Percentiles rank a stretch among this genome's conserved stretches.
phyloP scores from a whole-genome alignment of 2,888 invertebrate genomes.

The Amaurobius ferox region DNA sequence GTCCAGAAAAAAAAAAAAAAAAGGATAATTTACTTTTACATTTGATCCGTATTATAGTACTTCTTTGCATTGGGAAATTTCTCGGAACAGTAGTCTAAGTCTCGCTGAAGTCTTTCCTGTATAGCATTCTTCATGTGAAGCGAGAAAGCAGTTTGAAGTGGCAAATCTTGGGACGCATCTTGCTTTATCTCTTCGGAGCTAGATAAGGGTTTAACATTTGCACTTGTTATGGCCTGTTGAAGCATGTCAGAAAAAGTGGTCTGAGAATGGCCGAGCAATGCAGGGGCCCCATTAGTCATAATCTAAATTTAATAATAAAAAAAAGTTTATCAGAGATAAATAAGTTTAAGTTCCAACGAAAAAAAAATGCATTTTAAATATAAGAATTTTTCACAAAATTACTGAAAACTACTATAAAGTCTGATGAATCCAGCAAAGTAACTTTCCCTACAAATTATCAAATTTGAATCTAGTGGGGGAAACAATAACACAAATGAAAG shows the following conservation, averaged over 20 bases:
- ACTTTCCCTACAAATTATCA: no score
- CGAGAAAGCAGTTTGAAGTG: slow-evolving; percentile 80
- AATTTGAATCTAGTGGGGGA: no score
- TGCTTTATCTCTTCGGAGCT: slow-evolving; percentile 79
- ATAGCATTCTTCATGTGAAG: slow-evolving; percentile 80
- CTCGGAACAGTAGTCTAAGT: slow-evolving; percentile 78
- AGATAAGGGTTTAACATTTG: slow-evolving; percentile 79
- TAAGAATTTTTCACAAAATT: no score
- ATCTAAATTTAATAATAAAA: slow-evolving; percentile 75
- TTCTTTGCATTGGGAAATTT: slow-evolving; percentile 77
- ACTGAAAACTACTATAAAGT: no score
- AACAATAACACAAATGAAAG: no score
- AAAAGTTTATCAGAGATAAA: no score
- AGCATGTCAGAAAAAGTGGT: slow-evolving; percentile 77
- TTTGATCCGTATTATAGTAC: slow-evolving; percentile 73
- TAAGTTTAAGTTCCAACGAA: no score
- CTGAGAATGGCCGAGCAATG: slow-evolving; percentile 74
- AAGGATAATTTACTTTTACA: no score
- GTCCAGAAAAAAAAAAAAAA: no score
- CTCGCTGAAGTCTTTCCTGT: slow-evolving; percentile 79
- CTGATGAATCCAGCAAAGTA: no score
- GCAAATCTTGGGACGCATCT: slow-evolving; percentile 79
- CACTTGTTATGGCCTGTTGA: slow-evolving; percentile 79
- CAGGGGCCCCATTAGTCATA: slow-evolving; percentile 76
- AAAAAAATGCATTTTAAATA: no score